Evolutionary conservation across 2,113 vertebrate genomes (phyloP).

Genomic region (Elephas maximus): DNA sequence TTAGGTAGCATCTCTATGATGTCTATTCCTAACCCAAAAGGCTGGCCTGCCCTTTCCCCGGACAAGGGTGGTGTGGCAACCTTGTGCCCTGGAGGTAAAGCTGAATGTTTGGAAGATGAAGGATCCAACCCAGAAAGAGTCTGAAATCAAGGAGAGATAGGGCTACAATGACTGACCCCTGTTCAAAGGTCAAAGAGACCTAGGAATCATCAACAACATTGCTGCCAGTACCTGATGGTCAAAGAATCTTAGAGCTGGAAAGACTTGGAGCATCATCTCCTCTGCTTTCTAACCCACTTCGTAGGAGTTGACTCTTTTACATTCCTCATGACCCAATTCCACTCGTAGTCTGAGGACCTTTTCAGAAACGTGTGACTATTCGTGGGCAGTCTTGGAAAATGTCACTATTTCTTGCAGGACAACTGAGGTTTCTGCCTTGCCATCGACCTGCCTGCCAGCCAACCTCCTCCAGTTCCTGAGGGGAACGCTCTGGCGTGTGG

Average conservation of each 20-base stretch:
- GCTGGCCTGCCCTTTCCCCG: background rate
- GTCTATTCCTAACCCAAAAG: background rate
- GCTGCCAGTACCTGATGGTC: background rate
- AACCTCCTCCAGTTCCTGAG: background rate
- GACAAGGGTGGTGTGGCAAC: background rate
- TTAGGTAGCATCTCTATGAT: background rate
- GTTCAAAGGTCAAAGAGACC: background rate
- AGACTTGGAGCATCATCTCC: background rate
- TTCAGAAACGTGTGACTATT: background rate
- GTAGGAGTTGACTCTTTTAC: background rate
- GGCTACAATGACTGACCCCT: background rate
- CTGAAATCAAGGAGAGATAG: background rate
- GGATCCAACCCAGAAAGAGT: background rate
- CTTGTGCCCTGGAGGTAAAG: background rate
- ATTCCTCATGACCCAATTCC: background rate
- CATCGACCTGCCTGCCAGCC: background rate
- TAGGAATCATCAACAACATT: background rate
- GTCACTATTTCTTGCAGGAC: slow-evolving; percentile 1
- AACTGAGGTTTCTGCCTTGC: background rate
- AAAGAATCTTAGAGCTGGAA: background rate
- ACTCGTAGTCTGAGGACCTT: background rate
- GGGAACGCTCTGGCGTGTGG: background rate
- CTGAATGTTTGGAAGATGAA: background rate
- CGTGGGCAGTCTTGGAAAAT: background rate
- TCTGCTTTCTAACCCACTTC: background rate